Evolutionary conservation across 2,797 vertebrate genomes (phyloP), one percentile per base, ranked within the genome.

Genomic region (Percopsis omiscomaycus): DNA sequence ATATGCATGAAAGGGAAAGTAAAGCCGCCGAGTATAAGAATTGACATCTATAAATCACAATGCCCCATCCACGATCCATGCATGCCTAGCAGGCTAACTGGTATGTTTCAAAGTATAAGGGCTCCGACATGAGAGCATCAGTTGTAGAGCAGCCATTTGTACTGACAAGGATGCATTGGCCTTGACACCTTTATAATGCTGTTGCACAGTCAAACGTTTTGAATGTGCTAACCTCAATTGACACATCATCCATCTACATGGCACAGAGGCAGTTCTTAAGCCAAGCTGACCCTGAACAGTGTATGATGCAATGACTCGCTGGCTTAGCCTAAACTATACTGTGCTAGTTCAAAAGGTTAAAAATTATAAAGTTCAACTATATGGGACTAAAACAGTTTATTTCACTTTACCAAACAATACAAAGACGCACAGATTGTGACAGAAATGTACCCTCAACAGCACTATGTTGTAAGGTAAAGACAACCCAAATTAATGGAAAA

Each of bases 161-260:
- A 84, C 53, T 68, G 72, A 55, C 79, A 85, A 88, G 82, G 77
- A 72, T 84, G 57, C 83, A 84, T 81, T 84, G 82, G 77, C 82
- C 77, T 83, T 77, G 75, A 73, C 84, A 81, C 83, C 71, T 42
- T 37, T 79, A 59, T 69, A 69, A 72, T 56, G 50, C 52, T 66
- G 50, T 10, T 51, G 50, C 3, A 62, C 5, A 37, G 32, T 5
- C 32, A 37, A 37, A 6, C 32, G 9, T 37, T 37, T 37, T 37
- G 22, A 22, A 22, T 22, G 32, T 37, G 32, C 8, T 37, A 37
- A 5, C 32, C 32, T 37, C 5, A 37, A 6, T 8, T 37, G 32
- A 37, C 32, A 2, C 9, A 9, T 8, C 5, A 5, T 8, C 5
- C 32, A 37, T 37, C 32, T 37, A 37, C 6, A 37, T 37, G 32